Evolutionary conservation across 2,888 invertebrate genomes (phyloP).

Genomic region (Endotricha flammealis): DNA sequence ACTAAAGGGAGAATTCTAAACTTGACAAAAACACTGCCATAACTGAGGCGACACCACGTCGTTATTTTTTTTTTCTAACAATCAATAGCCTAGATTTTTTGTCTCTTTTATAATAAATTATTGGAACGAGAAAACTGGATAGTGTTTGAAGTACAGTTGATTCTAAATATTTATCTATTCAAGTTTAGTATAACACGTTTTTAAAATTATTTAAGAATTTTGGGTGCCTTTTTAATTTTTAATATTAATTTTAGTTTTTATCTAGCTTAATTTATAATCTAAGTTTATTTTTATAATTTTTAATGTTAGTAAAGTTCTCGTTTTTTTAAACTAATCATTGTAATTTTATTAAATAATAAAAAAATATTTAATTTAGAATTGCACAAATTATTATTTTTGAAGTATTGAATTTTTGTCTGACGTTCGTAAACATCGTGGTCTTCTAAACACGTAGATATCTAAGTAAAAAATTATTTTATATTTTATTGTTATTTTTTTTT

Average conservation of each 20-base stretch:
- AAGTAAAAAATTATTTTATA: constrained; percentile 2
- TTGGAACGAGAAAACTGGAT: not conserved
- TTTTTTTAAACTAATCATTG: no score
- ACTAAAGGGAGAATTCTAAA: not conserved
- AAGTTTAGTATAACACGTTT: no score
- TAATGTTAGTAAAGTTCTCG: no score
- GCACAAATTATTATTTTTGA: no score
- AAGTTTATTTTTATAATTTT: no score
- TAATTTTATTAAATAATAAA: no score
- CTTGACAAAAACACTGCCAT: not conserved
- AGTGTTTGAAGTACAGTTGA: not conserved
- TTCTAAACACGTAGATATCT: not conserved
- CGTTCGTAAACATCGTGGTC: constrained; percentile 3
- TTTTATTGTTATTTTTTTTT: constrained; percentile 7
- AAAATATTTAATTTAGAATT: no score
- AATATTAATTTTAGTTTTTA: no score
- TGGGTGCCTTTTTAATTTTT: no score
- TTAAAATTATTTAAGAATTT: no score
- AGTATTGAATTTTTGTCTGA: not conserved
- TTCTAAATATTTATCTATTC: not conserved
- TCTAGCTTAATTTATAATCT: no score
- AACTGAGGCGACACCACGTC: not conserved
- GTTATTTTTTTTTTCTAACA: not conserved
- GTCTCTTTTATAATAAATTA: not conserved
- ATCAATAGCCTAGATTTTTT: constrained; percentile 1